Base-by-base conservation (phyloP, 1,140 invertebrate species). In the Drosophila lowei region DNA sequence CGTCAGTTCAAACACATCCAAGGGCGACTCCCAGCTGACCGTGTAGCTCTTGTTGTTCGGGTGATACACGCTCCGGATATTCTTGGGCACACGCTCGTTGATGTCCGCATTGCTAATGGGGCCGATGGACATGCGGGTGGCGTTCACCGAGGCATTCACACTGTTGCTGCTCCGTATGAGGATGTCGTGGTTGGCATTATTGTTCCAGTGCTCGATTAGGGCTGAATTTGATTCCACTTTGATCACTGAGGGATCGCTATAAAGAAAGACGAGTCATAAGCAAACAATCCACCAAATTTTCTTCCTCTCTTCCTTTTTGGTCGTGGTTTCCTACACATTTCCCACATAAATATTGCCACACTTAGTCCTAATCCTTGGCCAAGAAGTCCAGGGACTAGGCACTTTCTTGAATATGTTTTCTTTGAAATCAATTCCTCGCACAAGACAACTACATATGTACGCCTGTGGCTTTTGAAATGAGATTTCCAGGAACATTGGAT, bases 51-150 rank as follows among this genome's bases (percentile, higher is more conserved):
- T 61, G 34, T 91, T 83, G 21, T 30, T 63, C 48, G 77, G 55
- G 23, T 86, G 80, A 53, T 90, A 91, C 0, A 89, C 74, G 62
- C 81, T 81, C 9, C 72, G 74, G 30, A 91, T 90, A 4, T 79
- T 81, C 13, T 64, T 55, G 0, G 89, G 90, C 41, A 62, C 61
- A 6, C 66, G 67, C 41, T 50, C 9, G 0, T 50, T 23, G 2
- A 66, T 59, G 38, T 75, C 83, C 18, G 62, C 70, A 34, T 66
- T 54, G 13, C 43, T 89, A 13, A 75, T 74, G 0, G 72, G 50
- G 0, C 77, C 79, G 30, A 91, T 84, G 1, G 68, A 38, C 48
- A 91, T 76, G 0, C 46, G 66, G n/a, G 79, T 91, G 23, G 66
- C 80, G 53, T 79, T 60, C 6, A 59, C 53, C 1, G 90, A 91